Percentiles rank a stretch among this genome's conserved stretches.
phyloP scores from a whole-genome alignment of 1,140 invertebrate genomes.

The Caenorhabditis inopinata region DNA sequence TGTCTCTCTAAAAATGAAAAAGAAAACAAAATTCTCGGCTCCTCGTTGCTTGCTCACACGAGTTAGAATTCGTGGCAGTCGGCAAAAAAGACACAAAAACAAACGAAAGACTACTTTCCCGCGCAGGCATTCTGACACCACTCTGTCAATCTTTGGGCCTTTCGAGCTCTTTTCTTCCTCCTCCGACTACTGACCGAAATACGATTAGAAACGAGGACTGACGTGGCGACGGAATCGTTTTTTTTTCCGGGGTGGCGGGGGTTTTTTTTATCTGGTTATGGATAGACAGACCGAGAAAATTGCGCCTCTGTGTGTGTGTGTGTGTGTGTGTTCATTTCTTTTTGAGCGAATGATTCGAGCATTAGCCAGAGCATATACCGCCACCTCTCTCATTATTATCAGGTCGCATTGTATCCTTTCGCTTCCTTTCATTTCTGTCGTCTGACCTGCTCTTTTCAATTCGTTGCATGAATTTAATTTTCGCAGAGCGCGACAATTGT shows the following conservation, averaged over 20 bases:
- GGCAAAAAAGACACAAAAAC: background rate
- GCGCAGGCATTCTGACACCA: background rate
- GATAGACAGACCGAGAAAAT: background rate
- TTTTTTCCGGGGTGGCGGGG: too few species aligned
- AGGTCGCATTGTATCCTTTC: too few species aligned
- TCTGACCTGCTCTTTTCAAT: too few species aligned
- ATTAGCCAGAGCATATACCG: background rate
- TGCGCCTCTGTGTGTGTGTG: too few species aligned
- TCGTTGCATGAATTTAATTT: too few species aligned
- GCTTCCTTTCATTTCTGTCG: background rate
- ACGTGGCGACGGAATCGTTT: background rate
- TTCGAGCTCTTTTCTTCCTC: background rate
- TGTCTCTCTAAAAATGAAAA: background rate
- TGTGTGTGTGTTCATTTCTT: background rate
- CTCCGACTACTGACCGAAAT: background rate
- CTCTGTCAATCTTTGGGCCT: background rate
- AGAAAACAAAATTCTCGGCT: background rate
- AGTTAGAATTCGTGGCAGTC: background rate
- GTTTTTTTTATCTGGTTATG: background rate
- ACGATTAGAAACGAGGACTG: background rate
- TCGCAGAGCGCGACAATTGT: too few species aligned
- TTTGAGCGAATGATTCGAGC: background rate
- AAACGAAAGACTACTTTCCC: background rate
- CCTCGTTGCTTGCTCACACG: background rate
- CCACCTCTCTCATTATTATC: too few species aligned